phyloP scores from a whole-genome alignment of 1,140 invertebrate genomes.

The Pogonognathellus flavescens region DNA sequence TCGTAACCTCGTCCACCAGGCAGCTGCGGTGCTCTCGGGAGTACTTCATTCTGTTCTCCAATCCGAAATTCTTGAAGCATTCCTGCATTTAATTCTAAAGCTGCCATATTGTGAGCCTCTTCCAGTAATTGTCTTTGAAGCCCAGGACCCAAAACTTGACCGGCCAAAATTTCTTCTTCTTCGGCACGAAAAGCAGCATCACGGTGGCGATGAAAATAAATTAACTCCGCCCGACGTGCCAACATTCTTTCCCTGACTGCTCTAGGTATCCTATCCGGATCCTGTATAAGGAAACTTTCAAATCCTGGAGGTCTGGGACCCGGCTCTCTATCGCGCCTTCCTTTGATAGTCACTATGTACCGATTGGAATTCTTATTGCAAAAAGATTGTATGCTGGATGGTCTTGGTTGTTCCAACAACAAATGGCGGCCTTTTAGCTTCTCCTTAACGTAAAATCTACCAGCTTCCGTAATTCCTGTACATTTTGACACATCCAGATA shows the following conservation, averaged over 20 bases:
- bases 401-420: constrained; percentile 11
- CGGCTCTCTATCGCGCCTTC: not conserved
- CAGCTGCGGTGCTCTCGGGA: not conserved
- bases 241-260: too few relatives aligned
- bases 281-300: too few relatives aligned
- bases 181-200: not conserved
- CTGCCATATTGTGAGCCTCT: not conserved
- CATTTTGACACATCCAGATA: constrained; percentile 53
- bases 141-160: not conserved
- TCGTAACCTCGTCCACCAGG: not conserved
- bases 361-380: not conserved
- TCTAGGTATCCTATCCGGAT: too few relatives aligned
- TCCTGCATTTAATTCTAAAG: not conserved
- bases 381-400: not conserved
- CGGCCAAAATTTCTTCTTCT: not conserved
- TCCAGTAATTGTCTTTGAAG: not conserved
- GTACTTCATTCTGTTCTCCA: too few relatives aligned
- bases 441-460: constrained; percentile 55
- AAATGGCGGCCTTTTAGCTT: constrained; percentile 29
- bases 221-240: too few relatives aligned
- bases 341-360: not conserved
- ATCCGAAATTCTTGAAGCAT: not conserved
- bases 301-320: not conserved
- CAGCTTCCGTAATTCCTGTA: constrained; percentile 36
- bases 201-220: not conserved